Evolutionary conservation across 2,797 vertebrate genomes (phyloP).

Genomic region (Gallinago solitaria): DNA sequence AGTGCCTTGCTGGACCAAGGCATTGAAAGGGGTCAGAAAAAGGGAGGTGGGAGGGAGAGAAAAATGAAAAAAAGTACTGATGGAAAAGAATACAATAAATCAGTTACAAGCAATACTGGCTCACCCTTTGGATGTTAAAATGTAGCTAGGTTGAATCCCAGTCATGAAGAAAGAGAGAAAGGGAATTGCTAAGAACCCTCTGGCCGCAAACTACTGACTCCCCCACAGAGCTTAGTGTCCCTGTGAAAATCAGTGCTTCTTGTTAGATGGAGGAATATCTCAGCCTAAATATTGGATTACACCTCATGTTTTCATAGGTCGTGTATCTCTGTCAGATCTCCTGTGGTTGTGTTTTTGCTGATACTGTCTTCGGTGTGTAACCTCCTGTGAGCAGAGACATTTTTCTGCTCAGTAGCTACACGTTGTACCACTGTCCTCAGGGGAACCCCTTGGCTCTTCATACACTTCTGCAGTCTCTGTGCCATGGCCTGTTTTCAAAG

Average conservation of each 20-base stretch:
- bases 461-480: background rate
- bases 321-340: background rate
- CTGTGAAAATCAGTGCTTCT: background rate
- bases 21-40: background rate
- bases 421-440: background rate
- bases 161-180: background rate
- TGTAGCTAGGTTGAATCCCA: background rate
- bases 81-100: background rate
- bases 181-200: background rate
- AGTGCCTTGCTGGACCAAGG: background rate
- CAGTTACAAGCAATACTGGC: background rate
- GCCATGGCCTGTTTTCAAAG: background rate
- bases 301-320: background rate
- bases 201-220: background rate
- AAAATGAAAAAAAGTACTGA: background rate
- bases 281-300: background rate
- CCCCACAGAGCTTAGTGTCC: background rate
- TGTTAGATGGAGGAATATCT: background rate
- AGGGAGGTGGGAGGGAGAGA: background rate
- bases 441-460: background rate
- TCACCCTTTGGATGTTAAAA: background rate
- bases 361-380: background rate
- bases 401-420: background rate
- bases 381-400: background rate
- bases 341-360: background rate